Evolutionary conservation across 1,140 invertebrate genomes (phyloP), one percentile per base, ranked within the genome.

Genomic region (Spodoptera litura): DNA sequence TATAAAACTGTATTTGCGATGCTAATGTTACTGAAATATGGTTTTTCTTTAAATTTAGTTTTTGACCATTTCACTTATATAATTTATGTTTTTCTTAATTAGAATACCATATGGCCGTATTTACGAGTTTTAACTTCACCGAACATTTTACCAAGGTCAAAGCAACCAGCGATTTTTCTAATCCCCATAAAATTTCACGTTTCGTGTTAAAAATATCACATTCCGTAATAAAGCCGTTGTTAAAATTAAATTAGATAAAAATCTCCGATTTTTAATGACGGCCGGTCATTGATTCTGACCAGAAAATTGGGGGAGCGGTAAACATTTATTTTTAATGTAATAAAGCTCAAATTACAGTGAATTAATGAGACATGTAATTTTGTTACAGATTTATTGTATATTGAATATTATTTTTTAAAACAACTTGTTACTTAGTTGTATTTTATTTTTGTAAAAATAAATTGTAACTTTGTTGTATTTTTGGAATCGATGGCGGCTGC

Each of bases 261-360:
- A 71, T 55, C 52, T 71, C 64, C 52, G 66, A 71, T 71, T 55
- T 44, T 68, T 71, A 71, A 71, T 35, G 66, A 71, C 55, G 66
- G 51, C 15, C 51, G 51, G 49, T 55, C 66, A 71, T 71, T 68
- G 64, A 71, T 15, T 71, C 66, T 51, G 4, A 55, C 66, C 51
- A 27, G 52, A 71, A 31, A 51, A n/a, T 71, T 55, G 6, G 49
- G 12, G 9, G 10, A 51, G 10, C 66, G 11, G 52, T 71, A 15
- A 55, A 25, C 27, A n/a, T 55, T 71, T n/a, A 8, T 71, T 70
- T 71, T 71, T 71, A n/a, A 55, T 20, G 27, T 55, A 55, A 71
- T 71, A 55, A 71, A n/a, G 66, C 51, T 55, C 51, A 71, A 71
- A 71, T 71, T 71, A 71, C 66, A 49, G 9, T 49, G 31, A 55